phyloP scores from a whole-genome alignment of 2,888 invertebrate species.

The Limnephilus rhombicus region DNA sequence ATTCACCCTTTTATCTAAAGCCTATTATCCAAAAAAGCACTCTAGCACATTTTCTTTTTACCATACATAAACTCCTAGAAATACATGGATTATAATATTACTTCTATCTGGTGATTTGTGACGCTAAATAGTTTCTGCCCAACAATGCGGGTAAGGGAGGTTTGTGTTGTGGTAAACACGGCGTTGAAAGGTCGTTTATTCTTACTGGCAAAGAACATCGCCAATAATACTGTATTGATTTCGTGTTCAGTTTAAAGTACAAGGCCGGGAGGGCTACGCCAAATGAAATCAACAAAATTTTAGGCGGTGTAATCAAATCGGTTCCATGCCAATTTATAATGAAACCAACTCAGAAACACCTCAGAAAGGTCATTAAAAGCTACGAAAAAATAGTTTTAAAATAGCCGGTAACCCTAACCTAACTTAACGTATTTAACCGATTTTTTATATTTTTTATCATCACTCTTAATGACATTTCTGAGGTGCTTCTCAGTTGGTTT shows the following conservation, averaged over 20 bases:
- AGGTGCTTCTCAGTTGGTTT: too few relatives aligned
- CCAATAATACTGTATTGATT: not conserved
- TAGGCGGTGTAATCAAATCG: too few relatives aligned
- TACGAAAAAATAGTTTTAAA: too few relatives aligned
- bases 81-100: constrained; percentile 9
- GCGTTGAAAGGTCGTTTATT: not conserved
- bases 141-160: not conserved
- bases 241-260: not conserved
- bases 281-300: not conserved
- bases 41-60: constrained; percentile 5
- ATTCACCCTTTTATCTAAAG: constrained; percentile 22
- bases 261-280: not conserved
- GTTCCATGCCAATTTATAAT: too few relatives aligned
- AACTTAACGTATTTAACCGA: too few relatives aligned
- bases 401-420: too few relatives aligned
- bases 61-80: constrained; percentile 21
- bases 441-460: too few relatives aligned
- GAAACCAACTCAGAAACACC: too few relatives aligned
- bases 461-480: too few relatives aligned
- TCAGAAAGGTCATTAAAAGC: too few relatives aligned
- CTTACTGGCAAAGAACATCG: not conserved
- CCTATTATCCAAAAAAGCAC: constrained; percentile 30
- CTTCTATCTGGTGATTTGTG: not conserved
- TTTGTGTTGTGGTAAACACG: not conserved
- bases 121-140: not conserved